Percentiles rank a stretch among this genome's conserved stretches.
Evolutionary conservation across 2,888 invertebrate genomes (phyloP).

Genomic region (Didymodactylos carnosus): DNA sequence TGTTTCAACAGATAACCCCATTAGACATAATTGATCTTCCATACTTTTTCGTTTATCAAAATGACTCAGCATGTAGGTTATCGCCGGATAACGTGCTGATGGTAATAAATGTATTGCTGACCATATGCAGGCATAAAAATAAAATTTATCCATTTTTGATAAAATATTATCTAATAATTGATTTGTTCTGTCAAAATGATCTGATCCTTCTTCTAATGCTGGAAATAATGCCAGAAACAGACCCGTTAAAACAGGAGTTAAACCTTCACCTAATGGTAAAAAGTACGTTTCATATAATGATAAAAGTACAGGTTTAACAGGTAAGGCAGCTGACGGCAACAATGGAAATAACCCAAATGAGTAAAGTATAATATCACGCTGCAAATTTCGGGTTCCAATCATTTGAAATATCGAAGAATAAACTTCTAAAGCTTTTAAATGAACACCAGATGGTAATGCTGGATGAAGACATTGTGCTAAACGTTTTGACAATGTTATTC

Average conservation of each 20-base stretch:
- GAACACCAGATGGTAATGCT: constrained; percentile 68
- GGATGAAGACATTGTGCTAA: constrained; percentile 82
- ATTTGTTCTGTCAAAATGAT: constrained; percentile 46
- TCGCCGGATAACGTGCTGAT: constrained; percentile 57
- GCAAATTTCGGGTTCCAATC: constrained; percentile 14
- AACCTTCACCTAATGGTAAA: constrained; percentile 51
- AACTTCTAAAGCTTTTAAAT: constrained; percentile 69
- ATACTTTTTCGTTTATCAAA: constrained; percentile 56
- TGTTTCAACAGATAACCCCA: constrained; percentile 51
- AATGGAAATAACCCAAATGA: constrained; percentile 62
- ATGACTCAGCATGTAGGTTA: constrained; percentile 56
- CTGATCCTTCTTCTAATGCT: constrained; percentile 65
- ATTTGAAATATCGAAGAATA: constrained; percentile 66
- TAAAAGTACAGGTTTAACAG: constrained; percentile 58
- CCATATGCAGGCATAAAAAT: constrained; percentile 72
- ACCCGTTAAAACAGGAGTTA: constrained; percentile 61
- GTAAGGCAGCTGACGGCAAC: constrained; percentile 66
- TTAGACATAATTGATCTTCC: constrained; percentile 49
- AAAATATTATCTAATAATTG: constrained; percentile 33
- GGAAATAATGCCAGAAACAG: constrained; percentile 66
- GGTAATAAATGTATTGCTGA: constrained; percentile 61
- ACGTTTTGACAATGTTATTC: constrained; percentile 67
- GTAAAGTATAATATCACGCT: constrained; percentile 19
- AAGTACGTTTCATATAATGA: constrained; percentile 67
- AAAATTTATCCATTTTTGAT: constrained; percentile 53